A percentile compares a stretch with the other conserved stretches of the same genome.
Evolutionary conservation across 30 jellyfish, hydroid and myxozoan genomes (phyloP).

Genomic region (Chrysaora quinquecirrha): DNA sequence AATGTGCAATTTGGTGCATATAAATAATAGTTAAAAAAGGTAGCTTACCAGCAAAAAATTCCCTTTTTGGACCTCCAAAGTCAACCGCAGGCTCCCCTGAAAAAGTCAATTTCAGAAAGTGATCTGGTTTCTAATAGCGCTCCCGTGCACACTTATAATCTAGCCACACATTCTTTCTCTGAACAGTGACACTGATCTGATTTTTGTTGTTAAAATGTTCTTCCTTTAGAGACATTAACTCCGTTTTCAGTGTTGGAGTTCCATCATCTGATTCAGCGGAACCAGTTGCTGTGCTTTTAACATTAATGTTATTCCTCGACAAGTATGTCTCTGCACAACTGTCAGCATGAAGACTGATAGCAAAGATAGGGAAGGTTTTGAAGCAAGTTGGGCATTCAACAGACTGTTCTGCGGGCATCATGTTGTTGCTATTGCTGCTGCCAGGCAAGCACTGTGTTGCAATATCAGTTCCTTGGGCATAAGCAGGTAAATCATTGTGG

Average conservation of each 20-base stretch:
- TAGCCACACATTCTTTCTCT: constrained; percentile 12
- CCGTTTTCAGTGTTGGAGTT: constrained; percentile 9
- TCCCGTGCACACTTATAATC: constrained; percentile 36
- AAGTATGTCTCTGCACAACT: constrained; percentile 26
- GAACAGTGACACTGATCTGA: constrained; percentile 2
- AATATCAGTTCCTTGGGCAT: too few relatives aligned
- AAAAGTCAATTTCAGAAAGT: constrained; percentile 19
- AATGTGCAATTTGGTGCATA: too few relatives aligned
- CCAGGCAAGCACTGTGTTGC: too few relatives aligned
- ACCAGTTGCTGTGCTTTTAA: neutral
- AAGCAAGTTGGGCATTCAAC: constrained; percentile 37
- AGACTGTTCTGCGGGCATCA: neutral
- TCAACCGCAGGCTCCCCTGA: constrained; percentile 48
- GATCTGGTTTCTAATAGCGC: constrained; percentile 18
- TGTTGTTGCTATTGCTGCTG: neutral
- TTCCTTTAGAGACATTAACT: constrained; percentile 4
- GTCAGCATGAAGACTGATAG: constrained; percentile 16
- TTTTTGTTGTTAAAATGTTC: neutral
- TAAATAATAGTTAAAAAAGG: neutral
- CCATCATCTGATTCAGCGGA: constrained; percentile 6
- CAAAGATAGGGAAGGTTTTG: constrained; percentile 3
- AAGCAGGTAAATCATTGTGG: too few relatives aligned
- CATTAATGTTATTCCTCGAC: neutral
- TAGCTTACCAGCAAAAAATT: constrained; percentile 32
- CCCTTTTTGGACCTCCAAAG: constrained; percentile 37